phyloP scores from a whole-genome alignment of 2,113 vertebrate species.

The Vireo altiloquus region DNA sequence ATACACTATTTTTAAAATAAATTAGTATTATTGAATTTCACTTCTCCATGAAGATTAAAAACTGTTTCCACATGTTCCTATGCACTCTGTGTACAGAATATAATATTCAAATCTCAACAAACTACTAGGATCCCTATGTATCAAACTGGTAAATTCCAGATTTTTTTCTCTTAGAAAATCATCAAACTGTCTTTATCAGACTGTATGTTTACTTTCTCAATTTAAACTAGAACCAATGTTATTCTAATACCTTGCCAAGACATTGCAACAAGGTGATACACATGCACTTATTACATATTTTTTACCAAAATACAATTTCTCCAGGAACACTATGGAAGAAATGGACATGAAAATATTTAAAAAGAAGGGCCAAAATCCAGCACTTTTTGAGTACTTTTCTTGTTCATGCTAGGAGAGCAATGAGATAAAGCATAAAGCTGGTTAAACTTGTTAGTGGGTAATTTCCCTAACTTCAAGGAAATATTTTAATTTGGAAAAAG shows the following conservation, averaged over 20 bases:
- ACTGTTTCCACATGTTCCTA: not conserved
- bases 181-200: not conserved
- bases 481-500: not conserved
- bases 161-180: not conserved
- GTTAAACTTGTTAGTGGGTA: not conserved
- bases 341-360: not conserved
- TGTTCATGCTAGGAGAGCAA: accelerated
- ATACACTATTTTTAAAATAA: not conserved
- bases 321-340: not conserved
- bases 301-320: not conserved
- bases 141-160: not conserved
- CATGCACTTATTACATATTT: not conserved
- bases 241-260: not conserved
- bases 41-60: not conserved
- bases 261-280: not conserved
- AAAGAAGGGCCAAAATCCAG: not conserved
- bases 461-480: not conserved
- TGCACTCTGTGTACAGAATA: not conserved
- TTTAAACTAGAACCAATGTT: not conserved
- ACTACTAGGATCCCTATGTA: not conserved
- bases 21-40: not conserved
- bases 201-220: not conserved
- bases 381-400: not conserved
- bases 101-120: not conserved
- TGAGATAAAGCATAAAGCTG: not conserved